Base-by-base conservation (phyloP, 2,113 vertebrate species). In the Agapornis roseicollis region DNA sequence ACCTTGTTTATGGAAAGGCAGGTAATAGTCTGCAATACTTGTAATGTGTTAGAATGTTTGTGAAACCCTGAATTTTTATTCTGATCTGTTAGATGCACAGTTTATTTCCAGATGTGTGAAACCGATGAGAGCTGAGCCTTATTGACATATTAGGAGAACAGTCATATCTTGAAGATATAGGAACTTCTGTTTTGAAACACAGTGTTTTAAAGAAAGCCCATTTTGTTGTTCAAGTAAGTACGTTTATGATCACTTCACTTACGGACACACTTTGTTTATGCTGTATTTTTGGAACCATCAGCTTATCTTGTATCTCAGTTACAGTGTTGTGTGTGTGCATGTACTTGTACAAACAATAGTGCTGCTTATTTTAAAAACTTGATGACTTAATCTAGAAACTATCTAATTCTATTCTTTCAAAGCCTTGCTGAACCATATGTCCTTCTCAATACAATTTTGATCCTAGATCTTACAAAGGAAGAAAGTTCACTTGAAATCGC, bases 351-450 rank as follows among this genome's bases (percentile, higher is more conserved):
- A 93, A 93, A 95, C 80, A 97, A 85, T 81, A 90, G 41, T 87
- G 90, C 94, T 96, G 92, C 80, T 96, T 94, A 81, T 89, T 93
- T 89, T 72, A 92, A 94, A 92, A 92, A 81, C 89, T 91, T 91
- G 80, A 91, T 93, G 92, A 87, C 80, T 97, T 92, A 12, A 29
- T 79, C 80, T 63, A 77, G 53, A 73, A 90, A 63, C 73, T 84
- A 69, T 55, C 80, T 68, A 42, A 70, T 83, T 46, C 65, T 70
- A 7, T 35, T 49, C 56, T 69, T 94, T 86, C 58, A 87, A 80
- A 81, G 76, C 41, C 39, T n/a, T 37, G 33, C 55, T 65, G 49
- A 78, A 72, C 66, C 41, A 17, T 60, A 37, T 77, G 64, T 60
- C 80, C 81, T 78, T 76, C 89, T 53, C 42, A 46, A 17, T 49